These are phyloP conservation scores for Nephotettix cincticeps DNA, from an alignment of 1,140 invertebrate species.

Conservation along the genomic window DNA sequence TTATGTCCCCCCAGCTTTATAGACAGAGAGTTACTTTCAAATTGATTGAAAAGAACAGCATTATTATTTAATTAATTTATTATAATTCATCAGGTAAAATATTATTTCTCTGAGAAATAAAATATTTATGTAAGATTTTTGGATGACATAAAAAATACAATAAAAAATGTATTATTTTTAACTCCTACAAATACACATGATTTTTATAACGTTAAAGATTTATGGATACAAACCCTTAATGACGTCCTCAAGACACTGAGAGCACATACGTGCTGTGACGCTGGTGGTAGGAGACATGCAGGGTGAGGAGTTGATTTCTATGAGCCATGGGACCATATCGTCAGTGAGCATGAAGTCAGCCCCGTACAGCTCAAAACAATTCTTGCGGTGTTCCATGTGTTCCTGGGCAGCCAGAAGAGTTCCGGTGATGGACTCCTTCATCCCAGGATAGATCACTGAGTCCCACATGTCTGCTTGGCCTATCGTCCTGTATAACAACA, in stretches of 20 bases:
- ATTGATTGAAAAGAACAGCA: too few species aligned
- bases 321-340: conserved; percentile 86
- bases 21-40: too few species aligned
- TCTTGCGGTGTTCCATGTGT: conserved; percentile 79
- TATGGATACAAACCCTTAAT: conserved; percentile 84
- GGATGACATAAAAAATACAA: too few species aligned
- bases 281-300: conserved; percentile 86
- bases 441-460: conserved; percentile 82
- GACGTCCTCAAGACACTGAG: conserved; percentile 85
- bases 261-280: conserved; percentile 83
- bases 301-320: conserved; percentile 94
- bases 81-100: too few species aligned
- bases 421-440: conserved; percentile 84
- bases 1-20: too few species aligned
- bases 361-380: conserved; percentile 91
- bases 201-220: too few species aligned
- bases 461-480: conserved; percentile 76
- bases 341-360: conserved; percentile 91
- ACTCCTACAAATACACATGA: too few species aligned
- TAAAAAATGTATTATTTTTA: too few species aligned
- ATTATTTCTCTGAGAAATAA: too few species aligned
- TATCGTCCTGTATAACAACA: conserved; percentile 50
- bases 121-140: too few species aligned
- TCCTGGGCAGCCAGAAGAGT: conserved; percentile 84
- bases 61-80: too few species aligned